Conservation (phyloP, 2,113 vertebrate genomes). For the Syngnathus typhle region DNA sequence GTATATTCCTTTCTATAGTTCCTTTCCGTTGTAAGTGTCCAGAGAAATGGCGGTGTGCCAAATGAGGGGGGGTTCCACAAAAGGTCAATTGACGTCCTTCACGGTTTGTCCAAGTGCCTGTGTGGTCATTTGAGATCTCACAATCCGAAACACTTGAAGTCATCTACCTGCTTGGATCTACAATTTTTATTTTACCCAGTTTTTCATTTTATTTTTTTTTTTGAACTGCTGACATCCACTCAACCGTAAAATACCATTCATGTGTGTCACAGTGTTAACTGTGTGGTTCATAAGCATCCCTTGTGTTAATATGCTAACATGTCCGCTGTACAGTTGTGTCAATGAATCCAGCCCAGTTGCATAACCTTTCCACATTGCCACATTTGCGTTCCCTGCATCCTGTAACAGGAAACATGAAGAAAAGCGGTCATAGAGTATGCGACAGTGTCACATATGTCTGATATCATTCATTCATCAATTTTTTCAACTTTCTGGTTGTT, state of each 20-base stretch:
- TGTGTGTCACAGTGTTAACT: not conserved
- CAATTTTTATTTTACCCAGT: not conserved
- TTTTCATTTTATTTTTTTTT: not conserved
- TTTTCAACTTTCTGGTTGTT: slow-evolving; percentile 8
- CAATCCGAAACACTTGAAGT: slow-evolving; percentile 11
- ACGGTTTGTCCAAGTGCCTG: slow-evolving; percentile 16
- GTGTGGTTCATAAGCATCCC: slow-evolving; percentile 28
- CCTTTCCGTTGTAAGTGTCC: too few species aligned
- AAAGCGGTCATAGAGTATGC: not conserved
- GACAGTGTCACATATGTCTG: not conserved
- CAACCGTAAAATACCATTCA: slow-evolving; percentile 4
- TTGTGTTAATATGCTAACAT: slow-evolving; percentile 20
- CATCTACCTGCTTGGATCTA: slow-evolving; percentile 2
- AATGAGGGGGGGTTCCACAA: too few species aligned
- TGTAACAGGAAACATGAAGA: slow-evolving; percentile 1
- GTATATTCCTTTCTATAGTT: too few species aligned
- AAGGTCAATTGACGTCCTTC: slow-evolving; percentile 5
- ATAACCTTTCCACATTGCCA: not conserved
- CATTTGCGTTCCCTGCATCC: not conserved
- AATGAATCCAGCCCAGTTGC: slow-evolving; percentile 6
- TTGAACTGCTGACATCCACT: not conserved
- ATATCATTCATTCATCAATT: not conserved
- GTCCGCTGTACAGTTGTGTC: slow-evolving; percentile 21
- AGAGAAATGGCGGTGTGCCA: too few species aligned
- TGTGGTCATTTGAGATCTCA: not conserved